Base-by-base conservation (phyloP, 2,888 invertebrate species). In the Drosophila robusta region DNA sequence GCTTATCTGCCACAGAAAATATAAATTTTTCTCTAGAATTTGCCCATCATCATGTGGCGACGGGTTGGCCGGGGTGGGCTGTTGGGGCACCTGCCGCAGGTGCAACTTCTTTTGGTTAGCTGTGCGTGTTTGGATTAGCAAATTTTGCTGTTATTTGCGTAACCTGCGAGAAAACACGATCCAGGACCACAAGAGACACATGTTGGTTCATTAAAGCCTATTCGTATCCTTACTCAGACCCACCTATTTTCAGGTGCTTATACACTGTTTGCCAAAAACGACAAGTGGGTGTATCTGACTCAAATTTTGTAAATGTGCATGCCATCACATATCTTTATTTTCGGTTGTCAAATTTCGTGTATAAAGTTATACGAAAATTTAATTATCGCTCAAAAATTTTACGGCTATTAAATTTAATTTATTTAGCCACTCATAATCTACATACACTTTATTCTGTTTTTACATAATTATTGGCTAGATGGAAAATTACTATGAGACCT, bases 91-190 rank as follows among this genome's bases (percentile, higher is more conserved):
- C 56, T 64, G 55, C 26, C 70, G 60, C 78, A 87, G 85, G 75
- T 87, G 78, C 47, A 52, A 47, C 64, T 52, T 65, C 18, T 49
- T 64, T 56, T 36, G 34, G 75, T 67, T 65, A 61, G 78, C 49
- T 75, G 85, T 70, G 82, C 87, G 84, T 80, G 87, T 80, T 71
- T 49, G 60, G 78, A 78, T 87, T 87, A 73, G 56, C 67, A 80
- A 83, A 64, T 62, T 57, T 29, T 36, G 51, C n/a, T 45, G 45
- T n/a, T 52, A 70, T 70, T 65, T 80, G 42, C 58, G 18, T 41
- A 57, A 49, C n/a, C 36, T 41, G 62, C 11, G 34, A 58, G 36
- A 46, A 56, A 55, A 32, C 39, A 54, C 11, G 29, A 38, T 11
- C 26, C 29, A 24, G 8, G 46, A 18, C n/a, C 41, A 63, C 41